Percentiles rank a stretch among this genome's conserved stretches.
Evolutionary conservation across 1,140 invertebrate species (phyloP).

Genomic region (Chelonus insularis): DNA sequence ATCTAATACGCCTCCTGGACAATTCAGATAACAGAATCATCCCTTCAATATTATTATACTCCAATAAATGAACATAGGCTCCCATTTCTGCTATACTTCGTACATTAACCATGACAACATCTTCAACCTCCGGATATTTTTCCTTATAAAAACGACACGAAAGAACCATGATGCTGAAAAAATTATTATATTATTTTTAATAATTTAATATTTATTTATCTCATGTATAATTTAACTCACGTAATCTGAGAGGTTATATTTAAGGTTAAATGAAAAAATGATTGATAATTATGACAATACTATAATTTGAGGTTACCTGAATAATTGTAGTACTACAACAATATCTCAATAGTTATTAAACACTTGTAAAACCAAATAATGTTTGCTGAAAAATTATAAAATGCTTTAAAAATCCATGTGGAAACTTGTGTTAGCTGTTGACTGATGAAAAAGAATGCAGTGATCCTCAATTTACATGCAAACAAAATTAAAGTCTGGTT

Average conservation of each 20-base stretch:
- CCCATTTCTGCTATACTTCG: conserved; percentile 99
- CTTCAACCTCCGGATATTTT: conserved; percentile 97
- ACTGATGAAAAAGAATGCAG: background rate
- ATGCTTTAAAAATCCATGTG: too few species aligned
- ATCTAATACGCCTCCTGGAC: conserved; percentile 96
- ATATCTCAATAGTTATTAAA: too few species aligned
- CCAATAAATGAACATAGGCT: conserved; percentile 95
- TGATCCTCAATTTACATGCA: background rate
- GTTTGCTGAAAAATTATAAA: too few species aligned
- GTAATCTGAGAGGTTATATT: conserved; percentile 3
- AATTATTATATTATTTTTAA: background rate
- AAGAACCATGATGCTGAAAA: conserved; percentile 73
- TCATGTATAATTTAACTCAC: too few species aligned
- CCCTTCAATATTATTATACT: conserved; percentile 99
- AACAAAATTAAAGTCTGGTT: too few species aligned
- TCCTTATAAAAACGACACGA: conserved; percentile 97
- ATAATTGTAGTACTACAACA: too few species aligned
- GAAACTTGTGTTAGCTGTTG: background rate
- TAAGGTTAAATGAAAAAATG: background rate
- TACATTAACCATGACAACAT: conserved; percentile 99
- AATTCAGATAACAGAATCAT: conserved; percentile 95
- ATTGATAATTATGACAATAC: background rate
- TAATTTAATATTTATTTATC: background rate
- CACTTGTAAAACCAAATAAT: too few species aligned
- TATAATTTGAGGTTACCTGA: background rate